Evolutionary conservation across 2,113 vertebrate genomes (phyloP).

Genomic region (Peromyscus californicus): DNA sequence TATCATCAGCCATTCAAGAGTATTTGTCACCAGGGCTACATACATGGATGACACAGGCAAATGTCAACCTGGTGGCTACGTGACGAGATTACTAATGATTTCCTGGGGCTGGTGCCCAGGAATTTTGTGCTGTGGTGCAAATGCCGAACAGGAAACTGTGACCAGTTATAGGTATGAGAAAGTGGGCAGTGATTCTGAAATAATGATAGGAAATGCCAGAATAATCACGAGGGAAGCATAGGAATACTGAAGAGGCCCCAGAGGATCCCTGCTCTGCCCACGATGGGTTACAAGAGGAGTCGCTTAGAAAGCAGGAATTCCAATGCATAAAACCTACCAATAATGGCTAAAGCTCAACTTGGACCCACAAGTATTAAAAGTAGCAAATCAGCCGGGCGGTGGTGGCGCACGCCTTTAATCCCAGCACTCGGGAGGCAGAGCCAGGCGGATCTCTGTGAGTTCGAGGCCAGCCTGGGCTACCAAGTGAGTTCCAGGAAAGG

Average conservation of each 20-base stretch:
- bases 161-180: conserved; percentile 49
- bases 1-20: neutral
- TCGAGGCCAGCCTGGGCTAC: too few species aligned
- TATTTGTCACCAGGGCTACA: conserved; percentile 58
- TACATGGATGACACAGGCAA: conserved; percentile 32
- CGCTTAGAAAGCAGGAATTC: conserved; percentile 47
- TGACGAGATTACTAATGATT: conserved; percentile 62
- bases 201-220: conserved; percentile 44
- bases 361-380: conserved; percentile 59
- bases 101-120: conserved; percentile 39
- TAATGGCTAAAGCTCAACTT: conserved; percentile 36
- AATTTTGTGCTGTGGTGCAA: conserved; percentile 47
- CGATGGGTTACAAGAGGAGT: neutral
- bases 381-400: conserved; percentile 69
- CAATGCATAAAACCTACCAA: neutral
- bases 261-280: neutral
- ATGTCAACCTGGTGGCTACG: conserved; percentile 46
- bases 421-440: too few species aligned
- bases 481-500: too few species aligned
- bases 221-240: conserved; percentile 49
- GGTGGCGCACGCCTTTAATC: too few species aligned
- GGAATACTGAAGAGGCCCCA: neutral
- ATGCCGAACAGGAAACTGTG: conserved; percentile 56
- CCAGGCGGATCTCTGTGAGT: too few species aligned
- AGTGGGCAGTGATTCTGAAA: conserved; percentile 45